Percentiles rank a stretch among this genome's conserved stretches.
These are phyloP conservation scores for Nasonovia ribisnigri DNA, from an alignment of 2,888 invertebrate species.

Conservation along the genomic window DNA sequence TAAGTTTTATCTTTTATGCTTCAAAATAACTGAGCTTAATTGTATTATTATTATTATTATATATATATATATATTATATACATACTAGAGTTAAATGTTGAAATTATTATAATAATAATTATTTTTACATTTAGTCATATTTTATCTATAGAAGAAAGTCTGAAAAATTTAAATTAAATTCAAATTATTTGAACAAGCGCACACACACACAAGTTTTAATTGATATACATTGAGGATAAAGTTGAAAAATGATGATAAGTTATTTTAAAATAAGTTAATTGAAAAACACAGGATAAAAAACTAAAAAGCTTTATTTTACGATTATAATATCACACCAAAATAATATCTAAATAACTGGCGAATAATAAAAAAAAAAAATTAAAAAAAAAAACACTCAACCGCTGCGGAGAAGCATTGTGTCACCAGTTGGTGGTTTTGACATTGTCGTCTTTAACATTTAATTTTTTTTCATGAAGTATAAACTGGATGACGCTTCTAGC, in stretches of 20 bases:
- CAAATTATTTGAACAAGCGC: background rate
- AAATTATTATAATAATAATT: background rate
- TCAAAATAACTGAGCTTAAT: background rate
- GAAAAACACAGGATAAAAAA: background rate
- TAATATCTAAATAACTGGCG: background rate
- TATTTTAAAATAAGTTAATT: slow-evolving; percentile 4
- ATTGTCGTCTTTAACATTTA: background rate
- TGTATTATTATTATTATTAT: background rate
- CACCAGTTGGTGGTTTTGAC: background rate
- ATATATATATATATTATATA: background rate
- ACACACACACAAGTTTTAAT: background rate
- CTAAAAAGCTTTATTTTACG: background rate
- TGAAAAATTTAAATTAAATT: background rate
- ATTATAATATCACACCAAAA: background rate
- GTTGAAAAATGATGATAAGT: background rate
- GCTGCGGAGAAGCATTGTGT: background rate
- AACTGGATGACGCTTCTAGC: background rate
- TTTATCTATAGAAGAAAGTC: background rate
- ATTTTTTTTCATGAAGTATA: slow-evolving; percentile 1
- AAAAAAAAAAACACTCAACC: background rate
- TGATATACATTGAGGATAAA: background rate
- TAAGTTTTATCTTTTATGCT: slow-evolving; percentile 14
- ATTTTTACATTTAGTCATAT: background rate
- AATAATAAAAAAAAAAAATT: background rate
- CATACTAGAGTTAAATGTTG: background rate